phyloP scores from a whole-genome alignment of 2,888 invertebrate species.

The Dryadula phaetusa region DNA sequence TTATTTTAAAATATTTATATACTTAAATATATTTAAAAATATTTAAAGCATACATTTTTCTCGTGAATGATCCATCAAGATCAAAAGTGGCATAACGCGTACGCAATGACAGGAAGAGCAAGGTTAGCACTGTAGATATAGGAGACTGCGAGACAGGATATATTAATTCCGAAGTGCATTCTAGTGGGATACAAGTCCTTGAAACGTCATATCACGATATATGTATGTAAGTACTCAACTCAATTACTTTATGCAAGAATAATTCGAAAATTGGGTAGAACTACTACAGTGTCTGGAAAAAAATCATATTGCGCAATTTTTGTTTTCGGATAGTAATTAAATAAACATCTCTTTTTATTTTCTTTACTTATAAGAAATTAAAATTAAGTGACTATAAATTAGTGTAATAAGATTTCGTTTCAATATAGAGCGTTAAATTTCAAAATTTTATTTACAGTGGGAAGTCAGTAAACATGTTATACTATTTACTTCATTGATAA shows the following conservation, averaged over 20 bases:
- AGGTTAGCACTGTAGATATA: constrained; percentile 22
- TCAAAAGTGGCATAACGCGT: constrained; percentile 6
- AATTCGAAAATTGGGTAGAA: constrained; percentile 2
- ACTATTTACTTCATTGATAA: not conserved
- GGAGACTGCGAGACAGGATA: constrained; percentile 22
- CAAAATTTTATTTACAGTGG: not conserved
- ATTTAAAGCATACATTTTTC: not conserved
- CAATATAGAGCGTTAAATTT: not conserved
- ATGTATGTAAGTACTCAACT: constrained; percentile 8
- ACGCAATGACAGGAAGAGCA: constrained; percentile 20
- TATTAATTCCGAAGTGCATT: constrained; percentile 21
- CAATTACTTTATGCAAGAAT: not conserved
- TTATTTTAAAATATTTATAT: too few relatives aligned
- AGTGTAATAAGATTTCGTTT: not conserved
- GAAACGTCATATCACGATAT: constrained; percentile 17
- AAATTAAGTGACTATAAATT: too few relatives aligned
- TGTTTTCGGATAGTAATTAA: too few relatives aligned
- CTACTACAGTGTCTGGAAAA: not conserved
- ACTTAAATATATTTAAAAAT: too few relatives aligned
- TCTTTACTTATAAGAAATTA: too few relatives aligned
- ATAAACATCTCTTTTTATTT: too few relatives aligned
- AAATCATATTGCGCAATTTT: not conserved
- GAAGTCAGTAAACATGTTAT: not conserved
- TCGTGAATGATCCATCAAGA: not conserved
- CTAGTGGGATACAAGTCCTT: constrained; percentile 25